Conservation (phyloP, 1,140 invertebrate species). For the Babylonia areolata region DNA sequence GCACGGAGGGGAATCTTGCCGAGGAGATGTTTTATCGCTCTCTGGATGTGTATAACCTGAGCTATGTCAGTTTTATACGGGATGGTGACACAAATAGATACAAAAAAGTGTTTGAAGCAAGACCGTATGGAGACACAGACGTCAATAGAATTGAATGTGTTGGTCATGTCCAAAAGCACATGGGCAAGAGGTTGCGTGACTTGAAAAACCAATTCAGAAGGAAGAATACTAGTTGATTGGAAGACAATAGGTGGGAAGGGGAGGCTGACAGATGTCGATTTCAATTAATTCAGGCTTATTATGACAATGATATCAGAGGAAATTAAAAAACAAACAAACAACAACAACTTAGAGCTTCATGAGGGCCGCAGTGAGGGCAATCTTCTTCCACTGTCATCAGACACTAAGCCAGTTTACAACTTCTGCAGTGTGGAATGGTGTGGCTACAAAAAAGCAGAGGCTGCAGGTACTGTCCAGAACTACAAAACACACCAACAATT, state of each 20-base stretch:
- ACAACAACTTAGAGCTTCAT: constrained; percentile 28
- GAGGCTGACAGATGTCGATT: constrained; percentile 33
- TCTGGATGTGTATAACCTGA: neutral
- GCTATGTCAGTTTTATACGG: neutral
- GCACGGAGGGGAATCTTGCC: neutral
- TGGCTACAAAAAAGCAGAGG: neutral
- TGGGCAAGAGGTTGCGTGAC: constrained; percentile 40
- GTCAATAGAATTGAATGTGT: constrained; percentile 39
- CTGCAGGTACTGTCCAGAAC: neutral
- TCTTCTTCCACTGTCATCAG: constrained; percentile 25
- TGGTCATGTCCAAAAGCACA: constrained; percentile 46
- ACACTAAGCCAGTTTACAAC: neutral
- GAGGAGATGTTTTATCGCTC: neutral
- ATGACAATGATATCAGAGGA: constrained; percentile 35
- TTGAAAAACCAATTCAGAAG: constrained; percentile 9
- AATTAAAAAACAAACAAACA: constrained; percentile 34
- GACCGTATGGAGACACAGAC: constrained; percentile 35
- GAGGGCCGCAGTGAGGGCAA: constrained; percentile 24
- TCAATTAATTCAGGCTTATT: constrained; percentile 30
- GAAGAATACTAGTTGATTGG: constrained; percentile 36
- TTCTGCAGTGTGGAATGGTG: constrained; percentile 18
- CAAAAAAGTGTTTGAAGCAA: neutral
- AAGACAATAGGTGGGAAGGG: constrained; percentile 37
- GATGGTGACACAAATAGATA: neutral
- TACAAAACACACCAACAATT: constrained; percentile 12